Evolutionary conservation across 92 coral and sea anemone genomes (phyloP).

Genomic region (Actinernus sp.): DNA sequence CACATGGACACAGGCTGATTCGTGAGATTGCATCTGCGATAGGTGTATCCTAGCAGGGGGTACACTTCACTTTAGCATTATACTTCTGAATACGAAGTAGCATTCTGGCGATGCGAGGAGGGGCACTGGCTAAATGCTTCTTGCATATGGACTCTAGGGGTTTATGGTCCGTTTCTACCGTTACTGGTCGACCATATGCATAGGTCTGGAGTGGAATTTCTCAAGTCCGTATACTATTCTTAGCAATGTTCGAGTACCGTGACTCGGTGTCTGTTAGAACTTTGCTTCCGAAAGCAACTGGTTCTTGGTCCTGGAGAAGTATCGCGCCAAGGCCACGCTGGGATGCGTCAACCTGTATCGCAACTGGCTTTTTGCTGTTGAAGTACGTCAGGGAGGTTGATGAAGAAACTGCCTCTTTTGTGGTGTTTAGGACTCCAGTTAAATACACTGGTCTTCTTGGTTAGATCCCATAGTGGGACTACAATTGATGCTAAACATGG

Average conservation of each 20-base stretch:
- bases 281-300: constrained; percentile 64
- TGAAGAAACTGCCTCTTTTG: constrained; percentile 32
- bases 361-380: constrained; percentile 61
- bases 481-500: constrained; percentile 48
- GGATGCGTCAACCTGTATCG: constrained; percentile 70
- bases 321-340: too few species aligned
- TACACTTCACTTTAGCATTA: constrained; percentile 46
- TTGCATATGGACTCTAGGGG: constrained; percentile 64
- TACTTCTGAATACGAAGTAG: constrained; percentile 58
- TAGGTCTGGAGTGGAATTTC: constrained; percentile 57
- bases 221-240: constrained; percentile 62
- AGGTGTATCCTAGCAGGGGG: constrained; percentile 58
- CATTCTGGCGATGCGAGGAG: constrained; percentile 73
- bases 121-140: constrained; percentile 60
- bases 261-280: constrained; percentile 64
- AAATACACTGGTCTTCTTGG: constrained; percentile 1
- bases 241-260: constrained; percentile 50
- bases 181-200: constrained; percentile 61
- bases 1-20: constrained; percentile 40
- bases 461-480: constrained; percentile 55
- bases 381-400: constrained; percentile 56
- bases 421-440: constrained; percentile 35
- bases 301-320: constrained; percentile 64
- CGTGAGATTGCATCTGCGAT: constrained; percentile 62
- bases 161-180: constrained; percentile 63